Conservation (phyloP, 2,113 vertebrate genomes). For the Telmatochromis brichardi region DNA sequence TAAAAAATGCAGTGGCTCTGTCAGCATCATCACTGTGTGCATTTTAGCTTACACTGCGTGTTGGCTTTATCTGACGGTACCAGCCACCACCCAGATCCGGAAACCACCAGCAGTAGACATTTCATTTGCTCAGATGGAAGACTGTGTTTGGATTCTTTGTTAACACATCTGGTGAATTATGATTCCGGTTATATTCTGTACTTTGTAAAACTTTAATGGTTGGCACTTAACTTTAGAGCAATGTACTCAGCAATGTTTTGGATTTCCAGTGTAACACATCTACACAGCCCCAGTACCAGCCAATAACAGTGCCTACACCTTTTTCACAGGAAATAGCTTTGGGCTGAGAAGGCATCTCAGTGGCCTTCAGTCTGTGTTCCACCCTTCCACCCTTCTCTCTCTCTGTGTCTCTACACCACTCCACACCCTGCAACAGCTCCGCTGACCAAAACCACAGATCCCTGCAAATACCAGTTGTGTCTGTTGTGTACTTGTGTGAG, state of each 20-base stretch:
- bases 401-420: not conserved
- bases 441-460: constrained; percentile 34
- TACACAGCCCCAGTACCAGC: not conserved
- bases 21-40: not conserved
- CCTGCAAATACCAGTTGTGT: not conserved
- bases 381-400: constrained; percentile 33
- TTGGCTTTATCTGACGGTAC: not conserved
- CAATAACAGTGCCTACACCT: constrained; percentile 28
- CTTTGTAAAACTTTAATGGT: not conserved
- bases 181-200: not conserved
- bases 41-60: not conserved
- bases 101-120: not conserved
- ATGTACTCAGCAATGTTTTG: not conserved
- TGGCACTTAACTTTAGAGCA: not conserved
- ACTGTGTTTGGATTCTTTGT: not conserved
- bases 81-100: not conserved
- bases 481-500: not conserved
- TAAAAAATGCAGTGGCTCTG: not conserved
- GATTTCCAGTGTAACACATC: not conserved
- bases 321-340: constrained; percentile 55
- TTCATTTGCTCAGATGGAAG: not conserved
- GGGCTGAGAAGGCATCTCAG: constrained; percentile 39
- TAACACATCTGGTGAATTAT: not conserved
- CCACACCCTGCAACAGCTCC: constrained; percentile 7
- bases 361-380: constrained; percentile 38